These are phyloP conservation scores for Hydropsyche betteni DNA, from an alignment of 2,888 invertebrate species.

Conservation along the genomic window DNA sequence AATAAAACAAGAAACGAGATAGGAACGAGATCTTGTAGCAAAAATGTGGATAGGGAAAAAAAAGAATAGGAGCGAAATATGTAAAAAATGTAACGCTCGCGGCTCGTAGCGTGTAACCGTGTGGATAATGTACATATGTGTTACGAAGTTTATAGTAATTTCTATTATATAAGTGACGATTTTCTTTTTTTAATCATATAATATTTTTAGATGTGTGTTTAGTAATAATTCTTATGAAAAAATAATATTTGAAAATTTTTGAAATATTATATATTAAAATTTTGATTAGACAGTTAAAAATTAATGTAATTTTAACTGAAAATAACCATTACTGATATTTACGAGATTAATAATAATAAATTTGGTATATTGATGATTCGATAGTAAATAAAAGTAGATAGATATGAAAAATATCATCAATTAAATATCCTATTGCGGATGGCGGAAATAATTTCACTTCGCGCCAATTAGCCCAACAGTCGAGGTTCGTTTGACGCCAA, in stretches of 20 bases:
- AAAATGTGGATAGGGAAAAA: neutral
- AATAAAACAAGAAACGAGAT: conserved; percentile 23
- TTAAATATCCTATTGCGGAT: no score
- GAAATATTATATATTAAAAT: no score
- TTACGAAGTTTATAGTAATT: neutral
- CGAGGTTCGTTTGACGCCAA: neutral
- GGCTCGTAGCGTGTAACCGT: neutral
- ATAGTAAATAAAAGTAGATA: no score
- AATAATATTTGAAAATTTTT: no score
- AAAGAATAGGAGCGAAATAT: neutral
- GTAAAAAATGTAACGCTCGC: neutral
- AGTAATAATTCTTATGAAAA: no score
- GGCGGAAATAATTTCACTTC: conserved; percentile 7
- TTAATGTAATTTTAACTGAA: no score
- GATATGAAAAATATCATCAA: no score
- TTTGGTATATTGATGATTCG: no score
- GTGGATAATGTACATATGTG: neutral
- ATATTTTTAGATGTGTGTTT: neutral
- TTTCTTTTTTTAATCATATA: neutral
- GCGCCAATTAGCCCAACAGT: neutral
- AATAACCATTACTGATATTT: no score
- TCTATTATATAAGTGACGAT: neutral
- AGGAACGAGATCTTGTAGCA: neutral
- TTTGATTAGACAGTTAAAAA: no score
- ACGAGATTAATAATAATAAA: no score